These are phyloP conservation scores for Drosophila carrolli DNA, from an alignment of 1,140 invertebrate species.

Conservation along the genomic window DNA sequence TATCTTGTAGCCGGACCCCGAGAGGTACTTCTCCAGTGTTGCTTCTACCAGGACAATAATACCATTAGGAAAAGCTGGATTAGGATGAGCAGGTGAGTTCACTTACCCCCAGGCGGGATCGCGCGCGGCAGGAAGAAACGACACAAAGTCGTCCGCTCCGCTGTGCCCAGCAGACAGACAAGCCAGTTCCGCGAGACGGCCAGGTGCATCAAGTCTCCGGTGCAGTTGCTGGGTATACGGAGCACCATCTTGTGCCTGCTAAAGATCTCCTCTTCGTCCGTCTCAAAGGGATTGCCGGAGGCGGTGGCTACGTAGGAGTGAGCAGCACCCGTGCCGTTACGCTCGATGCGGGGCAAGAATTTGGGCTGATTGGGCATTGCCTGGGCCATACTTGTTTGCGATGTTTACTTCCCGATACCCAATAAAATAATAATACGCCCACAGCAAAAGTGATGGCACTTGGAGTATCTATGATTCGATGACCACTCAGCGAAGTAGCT, in stretches of 20 bases:
- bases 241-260: conserved; percentile 92
- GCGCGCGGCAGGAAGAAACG: conserved; percentile 93
- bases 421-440: conserved; percentile 2
- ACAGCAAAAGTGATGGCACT: conserved; percentile 4
- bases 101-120: conserved; percentile 90
- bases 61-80: background rate
- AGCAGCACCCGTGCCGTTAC: background rate
- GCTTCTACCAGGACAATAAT: conserved; percentile 85
- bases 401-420: background rate
- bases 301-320: conserved; percentile 51
- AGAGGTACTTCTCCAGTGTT: conserved; percentile 86
- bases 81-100: too few species aligned
- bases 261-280: conserved; percentile 89
- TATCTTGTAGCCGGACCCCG: conserved; percentile 86
- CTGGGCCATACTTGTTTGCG: conserved; percentile 46
- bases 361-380: conserved; percentile 57
- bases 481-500: too few species aligned
- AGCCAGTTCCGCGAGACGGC: conserved; percentile 93
- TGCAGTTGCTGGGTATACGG: conserved; percentile 88
- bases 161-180: conserved; percentile 93
- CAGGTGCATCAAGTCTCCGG: conserved; percentile 89
- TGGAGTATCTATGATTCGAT: background rate
- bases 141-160: conserved; percentile 91
- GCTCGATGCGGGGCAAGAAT: conserved; percentile 56
- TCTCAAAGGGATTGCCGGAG: conserved; percentile 69